These are phyloP conservation scores for Calameuta idolon DNA, from an alignment of 2,888 invertebrate species.

Conservation along the genomic window DNA sequence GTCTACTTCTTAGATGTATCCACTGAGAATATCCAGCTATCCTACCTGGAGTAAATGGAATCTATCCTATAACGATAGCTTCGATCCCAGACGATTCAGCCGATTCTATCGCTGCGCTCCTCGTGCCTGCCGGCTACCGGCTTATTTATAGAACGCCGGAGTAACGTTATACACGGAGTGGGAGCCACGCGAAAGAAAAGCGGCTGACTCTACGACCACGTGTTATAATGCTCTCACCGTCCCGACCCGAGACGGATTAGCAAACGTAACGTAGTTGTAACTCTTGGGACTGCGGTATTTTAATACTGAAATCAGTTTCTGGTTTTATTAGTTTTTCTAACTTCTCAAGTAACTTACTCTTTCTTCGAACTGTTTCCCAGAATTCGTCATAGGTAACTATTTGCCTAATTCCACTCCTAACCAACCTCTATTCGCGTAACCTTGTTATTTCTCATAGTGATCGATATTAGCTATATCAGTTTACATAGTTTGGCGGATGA, in stretches of 20 bases:
- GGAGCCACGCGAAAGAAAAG: not conserved
- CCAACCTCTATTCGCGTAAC: not conserved
- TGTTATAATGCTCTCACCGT: not conserved
- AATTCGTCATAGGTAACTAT: not conserved
- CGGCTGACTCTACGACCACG: not conserved
- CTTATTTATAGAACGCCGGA: not conserved
- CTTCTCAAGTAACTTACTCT: not conserved
- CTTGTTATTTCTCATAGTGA: not conserved
- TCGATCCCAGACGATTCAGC: not conserved
- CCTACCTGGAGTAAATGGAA: not conserved
- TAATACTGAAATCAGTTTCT: not conserved
- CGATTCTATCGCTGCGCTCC: not conserved
- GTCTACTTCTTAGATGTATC: not conserved
- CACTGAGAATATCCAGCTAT: not conserved
- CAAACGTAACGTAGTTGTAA: not conserved
- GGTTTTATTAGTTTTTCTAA: not conserved
- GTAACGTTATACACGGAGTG: not conserved
- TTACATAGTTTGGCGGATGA: not conserved
- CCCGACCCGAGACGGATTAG: not conserved
- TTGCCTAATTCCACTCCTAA: not conserved
- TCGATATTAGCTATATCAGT: not conserved
- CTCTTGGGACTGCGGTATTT: not conserved
- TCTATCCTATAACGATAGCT: not conserved
- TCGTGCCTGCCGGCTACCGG: not conserved
- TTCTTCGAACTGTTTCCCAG: not conserved